Base-by-base conservation (phyloP, 2,797 vertebrate species). In the Trichosurus vulpecula region DNA sequence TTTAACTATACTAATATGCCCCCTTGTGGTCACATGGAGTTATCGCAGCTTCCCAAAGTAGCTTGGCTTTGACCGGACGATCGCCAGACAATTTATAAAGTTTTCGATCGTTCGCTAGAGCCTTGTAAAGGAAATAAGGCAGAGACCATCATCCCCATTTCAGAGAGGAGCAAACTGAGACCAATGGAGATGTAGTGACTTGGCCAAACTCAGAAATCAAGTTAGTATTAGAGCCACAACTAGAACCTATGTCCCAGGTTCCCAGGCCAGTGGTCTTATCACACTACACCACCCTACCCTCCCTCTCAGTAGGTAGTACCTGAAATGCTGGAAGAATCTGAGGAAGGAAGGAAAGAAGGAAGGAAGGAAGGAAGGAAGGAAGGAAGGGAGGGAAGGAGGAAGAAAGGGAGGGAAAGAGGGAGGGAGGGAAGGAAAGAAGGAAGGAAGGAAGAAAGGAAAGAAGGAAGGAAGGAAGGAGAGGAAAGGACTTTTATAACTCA, bases 361-460 rank as follows among this genome's bases (percentile, higher is more conserved):
- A 16, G 58, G 58, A 35, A 35, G 12, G 30, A 61, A 12, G 58
- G 10, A 4, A 31, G 30, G 3, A 16, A 13, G 30, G 1, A 19
- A 35, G 31, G 19, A 14, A 35, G 31, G 1, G 22, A 35, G 31
- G 6, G 6, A 35, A 31, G 4, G 2, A 14, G 13, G 19, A 35
- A 35, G 13, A 5, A 35, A 2, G 16, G 0, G 14, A 13, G 0
- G 6, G 4, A 5, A 13, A n/a, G 3, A 41, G 2, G 14, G 25
- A 41, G 9, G 4, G 14, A 8, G 9, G 1, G 3, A n/a, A 6
- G 8, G 5, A 19, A 0, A 14, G 25, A n/a, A 1, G 1, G 25
- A n/a, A 4, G 14, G 35, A 2, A 6, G 13, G 35, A 4, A 14
- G 4, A 6, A 2, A 31, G 3, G 2, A 12, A 31, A 10, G 30